phyloP scores from a whole-genome alignment of 2,888 invertebrate species.

The Oscheius onirici region DNA sequence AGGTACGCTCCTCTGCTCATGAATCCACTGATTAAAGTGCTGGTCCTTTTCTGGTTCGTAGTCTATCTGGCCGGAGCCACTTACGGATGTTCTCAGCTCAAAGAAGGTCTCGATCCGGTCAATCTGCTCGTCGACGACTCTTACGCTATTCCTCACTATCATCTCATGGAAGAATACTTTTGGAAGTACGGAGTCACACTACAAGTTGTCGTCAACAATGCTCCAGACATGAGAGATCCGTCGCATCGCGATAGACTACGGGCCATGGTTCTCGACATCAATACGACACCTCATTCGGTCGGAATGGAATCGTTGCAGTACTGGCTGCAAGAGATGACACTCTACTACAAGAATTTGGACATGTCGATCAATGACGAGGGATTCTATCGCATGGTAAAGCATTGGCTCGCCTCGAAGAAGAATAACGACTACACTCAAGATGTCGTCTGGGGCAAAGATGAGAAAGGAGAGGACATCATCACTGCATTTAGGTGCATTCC shows the following conservation, averaged over 20 bases:
- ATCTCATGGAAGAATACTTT: constrained; percentile 64
- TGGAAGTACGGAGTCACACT: constrained; percentile 70
- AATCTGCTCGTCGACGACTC: constrained; percentile 69
- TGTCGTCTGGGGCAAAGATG: constrained; percentile 60
- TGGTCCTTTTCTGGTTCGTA: constrained; percentile 66
- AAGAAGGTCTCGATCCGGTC: constrained; percentile 66
- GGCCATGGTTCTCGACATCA: constrained; percentile 66
- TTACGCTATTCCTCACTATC: constrained; percentile 70
- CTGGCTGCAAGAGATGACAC: constrained; percentile 70
- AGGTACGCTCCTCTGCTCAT: constrained; percentile 70
- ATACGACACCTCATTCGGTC: constrained; percentile 69
- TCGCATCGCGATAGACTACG: constrained; percentile 54
- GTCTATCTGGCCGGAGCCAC: constrained; percentile 67
- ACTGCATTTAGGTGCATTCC: constrained; percentile 42
- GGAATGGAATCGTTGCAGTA: constrained; percentile 69
- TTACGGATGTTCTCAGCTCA: constrained; percentile 69
- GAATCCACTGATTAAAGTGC: constrained; percentile 65
- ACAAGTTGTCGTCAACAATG: constrained; percentile 70
- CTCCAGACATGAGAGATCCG: constrained; percentile 64
- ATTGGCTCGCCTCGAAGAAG: constrained; percentile 62
- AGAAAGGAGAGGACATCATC: constrained; percentile 40
- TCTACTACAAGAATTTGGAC: constrained; percentile 62
- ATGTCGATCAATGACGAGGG: constrained; percentile 56
- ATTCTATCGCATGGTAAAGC: constrained; percentile 64
- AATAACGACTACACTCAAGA: constrained; percentile 65